Conservation (phyloP, 1,140 invertebrate genomes). For the Telenomus remus region DNA sequence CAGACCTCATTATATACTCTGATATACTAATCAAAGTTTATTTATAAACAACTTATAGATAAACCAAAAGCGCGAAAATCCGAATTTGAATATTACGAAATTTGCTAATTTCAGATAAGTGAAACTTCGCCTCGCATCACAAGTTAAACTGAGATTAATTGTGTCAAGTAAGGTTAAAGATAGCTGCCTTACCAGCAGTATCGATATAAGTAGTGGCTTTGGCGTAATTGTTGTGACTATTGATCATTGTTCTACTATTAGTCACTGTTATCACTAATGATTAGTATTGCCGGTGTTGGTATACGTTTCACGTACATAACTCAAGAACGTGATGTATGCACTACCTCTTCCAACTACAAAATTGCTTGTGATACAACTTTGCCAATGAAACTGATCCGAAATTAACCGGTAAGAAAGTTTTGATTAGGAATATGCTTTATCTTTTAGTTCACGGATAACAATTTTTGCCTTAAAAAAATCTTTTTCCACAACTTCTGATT, state of each 20-base stretch:
- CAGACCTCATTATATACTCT: too few species aligned
- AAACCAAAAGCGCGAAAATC: too few species aligned
- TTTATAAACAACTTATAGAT: too few species aligned
- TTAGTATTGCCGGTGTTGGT: slow-evolving; percentile 37
- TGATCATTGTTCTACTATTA: slow-evolving; percentile 52
- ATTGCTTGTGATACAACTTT: slow-evolving; percentile 39
- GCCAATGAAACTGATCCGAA: slow-evolving; percentile 28
- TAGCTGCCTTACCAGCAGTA: slow-evolving; percentile 45
- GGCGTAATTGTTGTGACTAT: slow-evolving; percentile 49
- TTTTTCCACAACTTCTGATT: too few species aligned
- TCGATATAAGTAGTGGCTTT: slow-evolving; percentile 45
- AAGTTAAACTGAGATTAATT: slow-evolving; percentile 46
- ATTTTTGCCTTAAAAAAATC: neutral
- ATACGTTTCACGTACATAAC: slow-evolving; percentile 31
- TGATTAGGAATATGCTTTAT: slow-evolving; percentile 13
- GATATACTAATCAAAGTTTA: too few species aligned
- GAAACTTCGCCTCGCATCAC: slow-evolving; percentile 16
- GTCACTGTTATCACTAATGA: slow-evolving; percentile 54
- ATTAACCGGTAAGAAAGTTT: slow-evolving; percentile 29
- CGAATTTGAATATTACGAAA: too few species aligned
- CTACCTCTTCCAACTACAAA: slow-evolving; percentile 20
- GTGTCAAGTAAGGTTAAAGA: slow-evolving; percentile 45
- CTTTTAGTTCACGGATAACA: neutral
- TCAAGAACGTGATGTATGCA: slow-evolving; percentile 24
- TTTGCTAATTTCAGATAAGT: too few species aligned